These are phyloP conservation scores for Rhinolophus sinicus DNA, from an alignment of 2,113 vertebrate species.

Conservation along the genomic window DNA sequence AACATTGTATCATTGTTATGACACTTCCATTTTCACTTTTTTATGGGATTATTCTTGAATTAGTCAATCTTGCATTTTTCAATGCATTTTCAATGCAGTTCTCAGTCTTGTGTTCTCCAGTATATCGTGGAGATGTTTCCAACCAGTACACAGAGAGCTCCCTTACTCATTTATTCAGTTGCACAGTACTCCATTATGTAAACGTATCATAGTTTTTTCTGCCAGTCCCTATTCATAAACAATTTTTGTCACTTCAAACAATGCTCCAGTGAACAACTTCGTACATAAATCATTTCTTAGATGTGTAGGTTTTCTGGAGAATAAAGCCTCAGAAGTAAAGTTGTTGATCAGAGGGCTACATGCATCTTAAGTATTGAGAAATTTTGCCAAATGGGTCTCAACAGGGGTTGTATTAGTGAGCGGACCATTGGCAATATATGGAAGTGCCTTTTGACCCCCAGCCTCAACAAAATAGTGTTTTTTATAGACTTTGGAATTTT, in stretches of 20 bases:
- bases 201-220: conserved; percentile 35
- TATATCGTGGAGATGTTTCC: background rate
- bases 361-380: conserved; percentile 49
- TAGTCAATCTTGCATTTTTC: background rate
- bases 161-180: conserved; percentile 30
- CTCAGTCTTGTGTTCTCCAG: background rate
- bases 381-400: conserved; percentile 4
- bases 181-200: conserved; percentile 25
- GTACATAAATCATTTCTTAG: conserved; percentile 26
- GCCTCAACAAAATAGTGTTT: background rate
- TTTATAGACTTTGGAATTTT: conserved; percentile 39
- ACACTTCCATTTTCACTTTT: conserved; percentile 6
- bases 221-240: background rate
- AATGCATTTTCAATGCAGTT: background rate
- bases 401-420: background rate
- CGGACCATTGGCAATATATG: background rate
- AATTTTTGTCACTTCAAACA: conserved; percentile 40
- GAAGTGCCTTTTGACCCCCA: conserved; percentile 35
- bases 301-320: background rate
- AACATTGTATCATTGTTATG: background rate
- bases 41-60: conserved; percentile 1
- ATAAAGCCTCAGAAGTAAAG: conserved; percentile 53
- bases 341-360: background rate
- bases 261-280: conserved; percentile 7
- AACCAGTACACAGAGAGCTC: background rate